Conservation (phyloP, 1,140 invertebrate species). For the Scaptomyza pallida region DNA sequence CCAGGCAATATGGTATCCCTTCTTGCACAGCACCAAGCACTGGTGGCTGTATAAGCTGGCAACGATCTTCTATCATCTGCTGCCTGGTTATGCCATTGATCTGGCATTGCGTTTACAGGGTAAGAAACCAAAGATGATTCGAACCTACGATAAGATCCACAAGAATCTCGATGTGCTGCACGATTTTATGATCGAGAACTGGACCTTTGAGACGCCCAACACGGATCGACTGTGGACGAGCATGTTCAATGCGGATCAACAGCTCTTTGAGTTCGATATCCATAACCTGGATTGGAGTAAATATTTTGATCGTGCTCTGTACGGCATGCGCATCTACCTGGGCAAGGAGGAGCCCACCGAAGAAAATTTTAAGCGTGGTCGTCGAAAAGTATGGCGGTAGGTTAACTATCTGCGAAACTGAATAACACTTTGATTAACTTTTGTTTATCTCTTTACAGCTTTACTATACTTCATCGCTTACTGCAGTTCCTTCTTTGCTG, state of each 20-base stretch:
- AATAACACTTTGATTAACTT: background rate
- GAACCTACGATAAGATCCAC: constrained; percentile 89
- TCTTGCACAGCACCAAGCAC: constrained; percentile 71
- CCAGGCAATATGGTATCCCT: constrained; percentile 85
- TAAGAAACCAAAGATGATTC: constrained; percentile 84
- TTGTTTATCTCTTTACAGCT: constrained; percentile 1
- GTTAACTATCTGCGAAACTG: background rate
- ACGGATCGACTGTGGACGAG: constrained; percentile 85
- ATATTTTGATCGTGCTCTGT: constrained; percentile 86
- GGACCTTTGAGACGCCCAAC: constrained; percentile 89
- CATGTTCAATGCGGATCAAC: constrained; percentile 86
- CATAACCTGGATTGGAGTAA: constrained; percentile 87
- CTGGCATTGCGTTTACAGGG: constrained; percentile 84
- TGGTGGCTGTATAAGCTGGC: constrained; percentile 82
- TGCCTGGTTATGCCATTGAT: constrained; percentile 87
- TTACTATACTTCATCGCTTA: constrained; percentile 8
- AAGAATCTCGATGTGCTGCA: constrained; percentile 87
- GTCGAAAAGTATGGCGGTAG: constrained; percentile 16
- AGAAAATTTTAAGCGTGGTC: constrained; percentile 85
- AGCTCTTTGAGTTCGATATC: constrained; percentile 89
- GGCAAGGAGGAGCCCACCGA: constrained; percentile 87
- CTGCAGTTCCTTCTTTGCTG: constrained; percentile 7
- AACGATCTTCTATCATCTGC: constrained; percentile 85
- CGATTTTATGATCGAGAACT: constrained; percentile 87
- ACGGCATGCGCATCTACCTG: constrained; percentile 88